Evolutionary conservation across 2,888 invertebrate genomes (phyloP).

Genomic region (Lithophane ornitopus): DNA sequence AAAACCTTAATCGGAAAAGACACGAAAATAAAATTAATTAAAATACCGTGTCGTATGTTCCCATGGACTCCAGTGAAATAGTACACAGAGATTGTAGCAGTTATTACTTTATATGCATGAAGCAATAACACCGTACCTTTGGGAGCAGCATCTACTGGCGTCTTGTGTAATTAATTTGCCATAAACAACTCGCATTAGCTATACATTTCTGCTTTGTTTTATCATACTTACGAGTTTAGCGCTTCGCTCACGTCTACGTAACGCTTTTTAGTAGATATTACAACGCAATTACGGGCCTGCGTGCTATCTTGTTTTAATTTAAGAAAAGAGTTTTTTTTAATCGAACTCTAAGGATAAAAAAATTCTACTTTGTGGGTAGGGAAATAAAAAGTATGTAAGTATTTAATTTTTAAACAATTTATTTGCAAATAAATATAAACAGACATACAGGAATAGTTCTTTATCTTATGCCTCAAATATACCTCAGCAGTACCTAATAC

Average conservation of each 20-base stretch:
- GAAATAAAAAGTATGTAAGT: not conserved
- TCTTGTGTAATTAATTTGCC: conserved; percentile 83
- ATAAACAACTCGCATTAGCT: conserved; percentile 76
- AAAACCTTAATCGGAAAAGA: not conserved
- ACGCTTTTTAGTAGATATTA: conserved; percentile 40
- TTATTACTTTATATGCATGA: conserved; percentile 86
- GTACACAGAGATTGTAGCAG: conserved; percentile 75
- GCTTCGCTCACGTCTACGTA: conserved; percentile 37
- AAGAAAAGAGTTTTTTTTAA: not conserved
- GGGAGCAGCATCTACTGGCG: conserved; percentile 70
- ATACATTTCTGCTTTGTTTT: conserved; percentile 65
- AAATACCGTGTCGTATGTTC: conserved; percentile 51
- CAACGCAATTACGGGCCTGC: conserved; percentile 8
- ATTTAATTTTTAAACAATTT: conserved; percentile 43
- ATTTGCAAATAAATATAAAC: conserved; percentile 67
- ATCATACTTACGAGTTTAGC: conserved; percentile 57
- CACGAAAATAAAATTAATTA: not conserved
- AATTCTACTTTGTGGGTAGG: not conserved
- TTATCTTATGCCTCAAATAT: conserved; percentile 36
- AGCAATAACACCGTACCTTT: conserved; percentile 80
- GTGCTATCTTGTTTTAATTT: not conserved
- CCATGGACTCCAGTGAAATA: conserved; percentile 73
- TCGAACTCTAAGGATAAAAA: not conserved
- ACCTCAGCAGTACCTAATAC: conserved; percentile 42
- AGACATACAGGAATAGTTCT: conserved; percentile 52